These are phyloP conservation scores for Girardia tigrina DNA, from an alignment of 2,888 invertebrate species.

Conservation along the genomic window DNA sequence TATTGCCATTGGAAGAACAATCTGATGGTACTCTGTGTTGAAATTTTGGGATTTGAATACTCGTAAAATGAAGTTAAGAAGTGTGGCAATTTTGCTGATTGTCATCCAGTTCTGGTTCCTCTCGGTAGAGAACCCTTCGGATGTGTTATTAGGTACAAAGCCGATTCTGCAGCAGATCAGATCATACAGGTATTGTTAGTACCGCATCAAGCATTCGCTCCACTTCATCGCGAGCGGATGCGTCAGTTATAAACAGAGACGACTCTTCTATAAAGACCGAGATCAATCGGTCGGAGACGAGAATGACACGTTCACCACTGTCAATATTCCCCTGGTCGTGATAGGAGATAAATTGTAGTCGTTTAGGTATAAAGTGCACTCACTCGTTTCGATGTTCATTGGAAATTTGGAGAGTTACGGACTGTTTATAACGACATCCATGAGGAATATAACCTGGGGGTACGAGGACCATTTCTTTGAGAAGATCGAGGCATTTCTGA, in stretches of 20 bases:
- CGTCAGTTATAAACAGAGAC: conserved; percentile 60
- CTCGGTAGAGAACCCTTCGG: too few relatives aligned
- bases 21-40: too few relatives aligned
- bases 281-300: conserved; percentile 59
- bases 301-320: conserved; percentile 59
- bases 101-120: too few relatives aligned
- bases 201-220: too few relatives aligned
- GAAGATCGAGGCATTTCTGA: not conserved
- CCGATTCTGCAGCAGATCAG: too few relatives aligned
- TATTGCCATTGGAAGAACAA: too few relatives aligned
- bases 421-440: conserved; percentile 21
- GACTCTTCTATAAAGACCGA: conserved; percentile 61
- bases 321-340: conserved; percentile 62
- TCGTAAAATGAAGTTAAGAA: too few relatives aligned
- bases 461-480: not conserved
- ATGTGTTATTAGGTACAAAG: too few relatives aligned
- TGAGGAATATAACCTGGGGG: conserved; percentile 21
- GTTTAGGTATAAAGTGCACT: not conserved
- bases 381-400: not conserved
- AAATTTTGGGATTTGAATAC: too few relatives aligned
- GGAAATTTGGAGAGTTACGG: not conserved
- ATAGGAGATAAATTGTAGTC: not conserved
- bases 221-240: too few relatives aligned
- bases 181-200: too few relatives aligned
- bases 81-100: too few relatives aligned